Base-by-base conservation (phyloP, 2,797 vertebrate species). In the Novumbra hubbsi region DNA sequence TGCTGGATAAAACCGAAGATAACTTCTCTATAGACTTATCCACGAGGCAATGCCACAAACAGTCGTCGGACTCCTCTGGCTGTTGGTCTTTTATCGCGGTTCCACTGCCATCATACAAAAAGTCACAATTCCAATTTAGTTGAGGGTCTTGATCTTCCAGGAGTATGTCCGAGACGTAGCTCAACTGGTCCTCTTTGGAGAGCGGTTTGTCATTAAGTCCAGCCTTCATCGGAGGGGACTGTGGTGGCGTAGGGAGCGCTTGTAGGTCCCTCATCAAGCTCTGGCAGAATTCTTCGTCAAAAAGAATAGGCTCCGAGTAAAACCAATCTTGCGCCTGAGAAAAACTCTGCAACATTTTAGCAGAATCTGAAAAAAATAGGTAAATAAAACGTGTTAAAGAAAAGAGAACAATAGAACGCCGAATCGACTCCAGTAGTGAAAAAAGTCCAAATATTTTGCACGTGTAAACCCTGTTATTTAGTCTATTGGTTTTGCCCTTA, bases 121-220 rank as follows among this genome's bases (percentile, higher is more conserved):
- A 81, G 73, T 92, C 91, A 30, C 72, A 79, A 81, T 84, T 90
- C 92, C 93, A 94, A 83, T 78, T 86, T 60, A 92, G 82, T 15
- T 91, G 88, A 73, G 92, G 84, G 86, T 94, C 93, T 1, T 84
- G 88, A 65, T 94, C 93, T 72, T 94, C 92, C 78, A 94, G 83
- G 52, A 94, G 89, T 68, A 94, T 86, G 82, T 94, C 91, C 0
- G 94, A 93, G 32, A 94, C 89, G 5, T 90, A 90, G 88, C 93
- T 93, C 73, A 94, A 83, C 87, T 94, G 93, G 60, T 95, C 93
- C 76, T 93, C 90, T 72, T 88, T 91, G 66, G 93, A 94, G 14
- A 93, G 85, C 0, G 88, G 86, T 76, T 91, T 93, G 0, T 24
- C 16, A n/a, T 41, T 32, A 27, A 78, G 21, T 0, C 83, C 89